Evolutionary conservation across 2,797 vertebrate species (phyloP).

Genomic region (Menidia menidia): DNA sequence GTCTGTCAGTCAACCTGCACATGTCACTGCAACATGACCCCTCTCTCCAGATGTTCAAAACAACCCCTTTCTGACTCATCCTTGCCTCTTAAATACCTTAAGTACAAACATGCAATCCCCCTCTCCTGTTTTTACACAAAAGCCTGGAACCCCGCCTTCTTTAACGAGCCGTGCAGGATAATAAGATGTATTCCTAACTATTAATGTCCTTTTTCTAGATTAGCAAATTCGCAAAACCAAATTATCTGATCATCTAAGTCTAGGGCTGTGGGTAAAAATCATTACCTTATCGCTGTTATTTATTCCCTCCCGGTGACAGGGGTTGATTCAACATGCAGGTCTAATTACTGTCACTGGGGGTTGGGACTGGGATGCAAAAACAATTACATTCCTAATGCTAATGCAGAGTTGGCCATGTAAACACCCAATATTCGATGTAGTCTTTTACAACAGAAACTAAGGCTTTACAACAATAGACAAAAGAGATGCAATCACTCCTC

Average conservation of each 20-base stretch:
- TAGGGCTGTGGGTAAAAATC: conserved; percentile 73
- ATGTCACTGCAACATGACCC: conserved; percentile 5
- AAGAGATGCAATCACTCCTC: conserved; percentile 3
- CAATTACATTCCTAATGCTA: conserved; percentile 74
- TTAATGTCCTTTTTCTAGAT: conserved; percentile 81
- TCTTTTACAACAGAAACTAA: conserved; percentile 40
- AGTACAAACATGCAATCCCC: conserved; percentile 18
- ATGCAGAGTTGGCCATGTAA: conserved; percentile 39
- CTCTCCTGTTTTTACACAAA: conserved; percentile 2
- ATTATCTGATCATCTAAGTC: conserved; percentile 76
- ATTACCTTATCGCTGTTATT: conserved; percentile 78
- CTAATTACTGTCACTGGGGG: conserved; percentile 72
- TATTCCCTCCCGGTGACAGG: conserved; percentile 63
- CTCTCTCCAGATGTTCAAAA: conserved; percentile 37
- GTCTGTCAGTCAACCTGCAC: conserved; percentile 26
- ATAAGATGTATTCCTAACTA: conserved; percentile 57
- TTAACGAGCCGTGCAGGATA: conserved; percentile 32
- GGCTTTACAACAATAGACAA: conserved; percentile 19
- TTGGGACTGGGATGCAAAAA: conserved; percentile 58
- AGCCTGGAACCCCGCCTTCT: conserved; percentile 12
- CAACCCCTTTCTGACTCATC: conserved; percentile 3
- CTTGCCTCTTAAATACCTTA: conserved; percentile 21
- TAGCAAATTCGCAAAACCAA: conserved; percentile 71
- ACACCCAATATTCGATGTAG: conserved; percentile 34
- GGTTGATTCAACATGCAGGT: conserved; percentile 68